Conservation (phyloP, 1,140 invertebrate genomes). For the Drosophila littoralis region DNA sequence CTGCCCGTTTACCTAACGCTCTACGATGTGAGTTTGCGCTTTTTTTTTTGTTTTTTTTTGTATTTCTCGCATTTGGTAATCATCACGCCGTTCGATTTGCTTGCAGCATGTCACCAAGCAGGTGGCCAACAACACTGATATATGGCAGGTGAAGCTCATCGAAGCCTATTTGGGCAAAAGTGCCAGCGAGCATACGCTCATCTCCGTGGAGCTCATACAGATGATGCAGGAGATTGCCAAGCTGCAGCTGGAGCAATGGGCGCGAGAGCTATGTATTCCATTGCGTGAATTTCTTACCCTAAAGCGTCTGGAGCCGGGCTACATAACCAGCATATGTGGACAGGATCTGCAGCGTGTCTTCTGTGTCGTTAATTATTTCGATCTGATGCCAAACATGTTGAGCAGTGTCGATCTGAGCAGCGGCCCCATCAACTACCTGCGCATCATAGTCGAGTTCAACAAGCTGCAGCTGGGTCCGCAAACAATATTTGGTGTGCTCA, state of each 20-base stretch:
- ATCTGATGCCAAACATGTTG: conserved; percentile 85
- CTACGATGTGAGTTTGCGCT: conserved; percentile 86
- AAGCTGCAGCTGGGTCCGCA: conserved; percentile 71
- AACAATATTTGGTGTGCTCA: conserved; percentile 76
- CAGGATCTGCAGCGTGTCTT: conserved; percentile 84
- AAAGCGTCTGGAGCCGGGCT: conserved; percentile 58
- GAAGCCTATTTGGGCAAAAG: conserved; percentile 52
- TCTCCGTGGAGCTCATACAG: conserved; percentile 73
- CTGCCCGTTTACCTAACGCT: conserved; percentile 90
- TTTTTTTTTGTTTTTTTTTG: too few relatives aligned
- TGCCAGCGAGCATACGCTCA: conserved; percentile 53
- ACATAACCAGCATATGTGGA: conserved; percentile 59
- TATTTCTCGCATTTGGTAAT: neutral
- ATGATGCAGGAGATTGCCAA: conserved; percentile 76
- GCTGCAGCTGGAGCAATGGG: conserved; percentile 60
- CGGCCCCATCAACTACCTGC: conserved; percentile 76
- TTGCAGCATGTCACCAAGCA: conserved; percentile 59
- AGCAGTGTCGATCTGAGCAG: conserved; percentile 64
- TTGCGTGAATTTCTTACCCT: conserved; percentile 67
- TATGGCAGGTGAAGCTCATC: conserved; percentile 80
- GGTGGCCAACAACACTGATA: conserved; percentile 66
- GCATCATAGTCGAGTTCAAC: conserved; percentile 77
- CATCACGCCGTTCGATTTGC: neutral
- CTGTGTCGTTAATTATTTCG: conserved; percentile 87
- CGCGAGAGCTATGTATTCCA: conserved; percentile 41